Conservation (phyloP, 1,140 invertebrate species). For the Macrocentrus cingulum region DNA sequence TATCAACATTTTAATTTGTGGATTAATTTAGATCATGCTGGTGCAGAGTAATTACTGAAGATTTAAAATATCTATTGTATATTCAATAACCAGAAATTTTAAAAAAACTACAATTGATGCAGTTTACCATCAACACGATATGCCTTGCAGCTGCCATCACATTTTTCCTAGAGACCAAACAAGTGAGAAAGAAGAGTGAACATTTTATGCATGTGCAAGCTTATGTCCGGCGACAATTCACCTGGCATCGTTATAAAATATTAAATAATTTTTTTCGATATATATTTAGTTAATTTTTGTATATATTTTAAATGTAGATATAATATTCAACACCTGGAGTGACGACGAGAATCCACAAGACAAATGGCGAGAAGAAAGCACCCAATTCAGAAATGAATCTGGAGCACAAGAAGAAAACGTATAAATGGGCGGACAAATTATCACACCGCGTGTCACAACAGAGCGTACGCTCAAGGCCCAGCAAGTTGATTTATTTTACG, state of each 20-base stretch:
- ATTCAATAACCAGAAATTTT: too few species aligned
- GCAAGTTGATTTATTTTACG: background rate
- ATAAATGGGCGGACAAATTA: slow-evolving; percentile 17
- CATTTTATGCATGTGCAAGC: background rate
- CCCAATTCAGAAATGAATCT: background rate
- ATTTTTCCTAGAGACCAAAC: too few species aligned
- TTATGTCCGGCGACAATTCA: background rate
- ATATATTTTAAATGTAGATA: background rate
- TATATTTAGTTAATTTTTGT: background rate
- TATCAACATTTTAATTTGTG: too few species aligned
- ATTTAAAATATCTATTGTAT: too few species aligned
- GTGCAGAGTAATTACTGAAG: too few species aligned
- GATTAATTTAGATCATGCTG: too few species aligned
- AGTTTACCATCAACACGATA: too few species aligned
- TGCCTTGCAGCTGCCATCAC: too few species aligned
- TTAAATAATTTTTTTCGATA: background rate
- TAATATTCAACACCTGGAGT: too few species aligned
- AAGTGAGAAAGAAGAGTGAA: too few species aligned
- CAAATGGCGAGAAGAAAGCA: background rate
- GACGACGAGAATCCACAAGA: background rate
- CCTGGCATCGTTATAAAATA: background rate
- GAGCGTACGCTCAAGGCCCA: background rate
- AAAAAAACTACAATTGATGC: too few species aligned
- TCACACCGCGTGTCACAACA: slow-evolving; percentile 14
- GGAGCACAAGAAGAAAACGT: background rate